These are phyloP conservation scores for Danio kyathit DNA, from an alignment of 2,797 vertebrate genomes.

Conservation along the genomic window DNA sequence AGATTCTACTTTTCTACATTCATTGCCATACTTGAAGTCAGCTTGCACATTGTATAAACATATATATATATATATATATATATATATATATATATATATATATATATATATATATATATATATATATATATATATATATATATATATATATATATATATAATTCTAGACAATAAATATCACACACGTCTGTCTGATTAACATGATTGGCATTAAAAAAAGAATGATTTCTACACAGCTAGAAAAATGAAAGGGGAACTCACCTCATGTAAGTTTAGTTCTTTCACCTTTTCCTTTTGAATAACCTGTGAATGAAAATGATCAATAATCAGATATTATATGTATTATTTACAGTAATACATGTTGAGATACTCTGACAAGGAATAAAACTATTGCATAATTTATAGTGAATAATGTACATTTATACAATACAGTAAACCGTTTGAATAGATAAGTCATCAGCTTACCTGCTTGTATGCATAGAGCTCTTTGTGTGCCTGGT, in stretches of 20 bases:
- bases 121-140: no score
- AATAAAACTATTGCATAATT: no score
- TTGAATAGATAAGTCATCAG: neutral
- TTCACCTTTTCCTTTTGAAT: conserved; percentile 99
- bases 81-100: no score
- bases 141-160: no score
- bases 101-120: no score
- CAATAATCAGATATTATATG: neutral
- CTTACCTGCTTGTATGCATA: conserved; percentile 99
- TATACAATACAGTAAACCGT: conserved; percentile 23
- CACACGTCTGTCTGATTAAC: neutral
- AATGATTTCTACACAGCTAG: neutral
- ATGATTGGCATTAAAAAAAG: neutral
- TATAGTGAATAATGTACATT: neutral
- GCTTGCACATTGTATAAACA: no score
- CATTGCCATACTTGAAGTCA: no score
- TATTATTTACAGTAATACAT: neutral
- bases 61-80: no score
- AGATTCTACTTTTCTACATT: no score
- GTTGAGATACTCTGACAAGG: no score
- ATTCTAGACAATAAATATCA: no score
- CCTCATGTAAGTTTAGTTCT: conserved; percentile 98
- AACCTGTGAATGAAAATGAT: conserved; percentile 83
- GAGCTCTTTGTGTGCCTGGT: conserved; percentile 98
- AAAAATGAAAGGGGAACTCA: conserved; percentile 72